Conservation (phyloP, 2,797 vertebrate genomes). For the Pachyuromys duprasi region DNA sequence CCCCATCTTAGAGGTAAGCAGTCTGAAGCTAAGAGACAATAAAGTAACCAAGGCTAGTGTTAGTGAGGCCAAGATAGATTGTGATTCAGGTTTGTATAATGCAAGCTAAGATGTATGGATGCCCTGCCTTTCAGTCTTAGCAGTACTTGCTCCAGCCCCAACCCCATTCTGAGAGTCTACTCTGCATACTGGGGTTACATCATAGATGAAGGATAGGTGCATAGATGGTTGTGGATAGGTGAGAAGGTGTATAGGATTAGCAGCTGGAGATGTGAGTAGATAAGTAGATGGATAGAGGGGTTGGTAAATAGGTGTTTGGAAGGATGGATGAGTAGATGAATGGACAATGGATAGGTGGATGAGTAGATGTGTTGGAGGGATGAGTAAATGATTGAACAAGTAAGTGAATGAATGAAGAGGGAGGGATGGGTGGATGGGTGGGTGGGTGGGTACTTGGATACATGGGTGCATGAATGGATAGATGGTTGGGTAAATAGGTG, state of each 20-base stretch:
- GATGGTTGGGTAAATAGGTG: too few species aligned
- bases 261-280: neutral
- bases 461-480: neutral
- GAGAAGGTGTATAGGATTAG: too few species aligned
- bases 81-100: neutral
- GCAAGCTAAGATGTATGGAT: neutral
- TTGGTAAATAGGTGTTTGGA: neutral
- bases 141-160: neutral
- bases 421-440: neutral
- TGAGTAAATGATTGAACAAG: too few species aligned
- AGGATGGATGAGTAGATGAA: too few species aligned
- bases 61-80: neutral
- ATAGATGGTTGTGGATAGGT: neutral
- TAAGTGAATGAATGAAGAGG: too few species aligned
- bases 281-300: neutral
- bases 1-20: neutral
- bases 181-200: neutral
- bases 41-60: neutral
- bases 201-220: neutral
- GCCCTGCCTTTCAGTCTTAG: neutral
- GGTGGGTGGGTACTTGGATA: neutral
- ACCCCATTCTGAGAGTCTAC: neutral
- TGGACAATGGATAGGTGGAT: too few species aligned
- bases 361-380: too few species aligned
- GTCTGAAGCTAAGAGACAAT: neutral